Percentiles rank a stretch among this genome's conserved stretches.
Conservation (phyloP, 2,113 vertebrate species). For the Pristiophorus japonicus region DNA sequence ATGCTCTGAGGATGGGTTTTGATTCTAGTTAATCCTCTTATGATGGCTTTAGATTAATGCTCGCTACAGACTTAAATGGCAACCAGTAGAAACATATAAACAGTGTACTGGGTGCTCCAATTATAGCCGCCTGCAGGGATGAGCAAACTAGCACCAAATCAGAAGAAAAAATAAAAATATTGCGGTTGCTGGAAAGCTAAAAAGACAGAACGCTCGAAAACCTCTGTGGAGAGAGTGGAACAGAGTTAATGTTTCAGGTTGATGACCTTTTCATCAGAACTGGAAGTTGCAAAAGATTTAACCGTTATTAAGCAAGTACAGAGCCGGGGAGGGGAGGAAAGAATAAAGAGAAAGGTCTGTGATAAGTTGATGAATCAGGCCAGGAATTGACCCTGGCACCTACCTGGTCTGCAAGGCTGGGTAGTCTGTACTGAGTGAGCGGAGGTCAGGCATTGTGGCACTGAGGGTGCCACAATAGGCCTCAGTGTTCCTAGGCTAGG, state of each 20-base stretch:
- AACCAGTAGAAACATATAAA: neutral
- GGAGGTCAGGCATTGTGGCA: neutral
- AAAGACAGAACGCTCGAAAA: neutral
- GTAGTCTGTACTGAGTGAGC: neutral
- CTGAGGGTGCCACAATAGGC: neutral
- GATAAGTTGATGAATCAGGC: neutral
- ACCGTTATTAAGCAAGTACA: neutral
- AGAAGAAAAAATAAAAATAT: neutral
- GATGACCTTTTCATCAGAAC: neutral
- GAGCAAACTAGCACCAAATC: neutral
- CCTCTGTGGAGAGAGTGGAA: neutral
- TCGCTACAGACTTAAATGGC: neutral
- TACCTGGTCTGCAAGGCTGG: neutral
- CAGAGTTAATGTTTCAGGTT: neutral
- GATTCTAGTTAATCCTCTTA: neutral
- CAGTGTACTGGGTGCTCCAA: neutral
- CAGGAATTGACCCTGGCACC: neutral
- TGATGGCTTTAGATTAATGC: neutral
- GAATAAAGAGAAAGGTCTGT: neutral
- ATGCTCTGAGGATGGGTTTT: neutral
- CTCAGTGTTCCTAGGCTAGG: no score
- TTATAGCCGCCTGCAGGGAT: neutral
- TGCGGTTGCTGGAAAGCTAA: neutral
- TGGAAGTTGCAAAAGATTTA: neutral
- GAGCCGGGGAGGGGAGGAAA: neutral